Base-by-base conservation (phyloP, 2,888 invertebrate species). In the Pheosia gnoma region DNA sequence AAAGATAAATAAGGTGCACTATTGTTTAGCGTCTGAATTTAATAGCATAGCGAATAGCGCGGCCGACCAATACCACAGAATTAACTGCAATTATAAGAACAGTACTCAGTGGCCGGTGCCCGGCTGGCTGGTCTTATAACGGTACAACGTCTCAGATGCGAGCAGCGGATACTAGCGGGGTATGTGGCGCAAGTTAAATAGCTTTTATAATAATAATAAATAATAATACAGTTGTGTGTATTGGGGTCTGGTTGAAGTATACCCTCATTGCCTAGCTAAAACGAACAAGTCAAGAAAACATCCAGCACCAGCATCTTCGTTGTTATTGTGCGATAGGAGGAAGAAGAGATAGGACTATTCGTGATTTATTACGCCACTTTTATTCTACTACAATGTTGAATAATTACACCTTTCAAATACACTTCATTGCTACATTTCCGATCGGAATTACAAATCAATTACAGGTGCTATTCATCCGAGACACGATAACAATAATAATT, bases 41-140 rank as follows among this genome's bases (percentile, higher is more conserved):
- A 82, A 84, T 74, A 78, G 65, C 66, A 77, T 71, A 71, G 81
- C 78, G 71, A 80, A 80, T 78, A 79, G 72, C 71, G 71, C 67
- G 59, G 71, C 63, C 70, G 68, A 63, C 71, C 82, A 77, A 84
- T 82, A 81, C 79, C 76, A 81, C 85, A 82, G 85, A 83, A 90
- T 89, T 90, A 87, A 87, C 89, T 87, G 89, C 91, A 92, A 92
- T 92, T 92, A 91, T 85, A 89, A 87, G 87, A 86, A 90, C 90
- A 90, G 90, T 90, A 89, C 86, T 75, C 80, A 67, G 75, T 68
- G 68, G 70, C 64, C 70, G 62, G 70, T 80, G 84, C 85, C 78
- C 72, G 86, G 75, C 77, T 76, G 75, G 80, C 87, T 85, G 81
- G 87, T 86, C 71, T 68, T 64, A 69, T 91, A 92, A 92, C 93